Conservation (phyloP, 2,113 vertebrate species). For the Gracilinanus agilis region DNA sequence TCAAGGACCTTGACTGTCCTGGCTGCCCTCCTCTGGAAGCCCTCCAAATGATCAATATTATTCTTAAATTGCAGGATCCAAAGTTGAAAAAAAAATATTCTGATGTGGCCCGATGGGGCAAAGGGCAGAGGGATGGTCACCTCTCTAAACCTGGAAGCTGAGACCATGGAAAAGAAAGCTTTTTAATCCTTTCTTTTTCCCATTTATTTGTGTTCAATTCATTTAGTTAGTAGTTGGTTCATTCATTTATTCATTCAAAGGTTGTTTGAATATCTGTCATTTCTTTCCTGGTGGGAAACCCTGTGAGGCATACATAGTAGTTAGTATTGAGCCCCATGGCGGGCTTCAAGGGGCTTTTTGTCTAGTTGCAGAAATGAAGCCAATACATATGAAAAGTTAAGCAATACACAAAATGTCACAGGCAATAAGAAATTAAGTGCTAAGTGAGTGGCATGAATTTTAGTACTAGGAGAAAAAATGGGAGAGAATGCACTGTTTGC, state of each 20-base stretch:
- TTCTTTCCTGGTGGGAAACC: no score
- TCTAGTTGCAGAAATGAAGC: not conserved
- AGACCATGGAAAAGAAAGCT: not conserved
- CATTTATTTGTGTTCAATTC: not conserved
- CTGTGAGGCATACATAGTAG: not conserved
- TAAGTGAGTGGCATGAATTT: not conserved
- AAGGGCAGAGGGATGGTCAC: not conserved
- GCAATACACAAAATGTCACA: not conserved
- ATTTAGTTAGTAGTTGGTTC: not conserved
- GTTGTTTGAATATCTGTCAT: not conserved
- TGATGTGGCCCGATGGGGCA: not conserved
- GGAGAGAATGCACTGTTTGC: not conserved
- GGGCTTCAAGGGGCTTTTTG: not conserved
- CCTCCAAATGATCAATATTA: not conserved
- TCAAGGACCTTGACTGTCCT: not conserved
- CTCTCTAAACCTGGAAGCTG: not conserved
- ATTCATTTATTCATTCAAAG: not conserved
- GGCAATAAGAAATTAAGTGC: not conserved
- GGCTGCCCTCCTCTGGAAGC: not conserved
- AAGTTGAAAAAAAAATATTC: not conserved
- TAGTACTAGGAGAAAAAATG: not conserved
- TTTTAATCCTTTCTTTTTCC: not conserved
- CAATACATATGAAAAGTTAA: not conserved
- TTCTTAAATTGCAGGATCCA: not conserved
- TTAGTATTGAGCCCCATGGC: not conserved